Base-by-base conservation (phyloP, 2,888 invertebrate species). In the Adelphocoris suturalis region DNA sequence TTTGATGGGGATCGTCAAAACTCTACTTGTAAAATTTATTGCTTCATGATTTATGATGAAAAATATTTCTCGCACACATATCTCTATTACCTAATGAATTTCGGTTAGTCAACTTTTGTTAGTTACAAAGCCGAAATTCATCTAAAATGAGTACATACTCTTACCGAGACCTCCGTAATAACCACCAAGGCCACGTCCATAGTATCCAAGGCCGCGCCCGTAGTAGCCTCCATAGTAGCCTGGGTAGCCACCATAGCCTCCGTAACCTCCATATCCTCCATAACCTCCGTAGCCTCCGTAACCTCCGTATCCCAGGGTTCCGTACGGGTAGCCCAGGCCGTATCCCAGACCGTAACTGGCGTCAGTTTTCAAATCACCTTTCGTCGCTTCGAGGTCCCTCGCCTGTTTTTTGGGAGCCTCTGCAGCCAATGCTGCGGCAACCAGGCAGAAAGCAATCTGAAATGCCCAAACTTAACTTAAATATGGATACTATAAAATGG, bases 321-420 rank as follows among this genome's bases (percentile, higher is more conserved):
- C 89, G 82, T 81, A 80, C 28, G 78, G 78, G 81, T 89, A 89
- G 19, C 75, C 86, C 5, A 37, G 16, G 14, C 46, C 68, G 48
- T 89, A 89, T n/a, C 89, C 89, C 16, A 89, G 55, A 14, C 89
- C 89, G 84, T 89, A 84, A 52, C 84, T 85, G n/a, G 84, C 19
- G 76, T 89, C 89, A 5, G 89, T 84, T 46, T 89, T 84, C 27
- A 89, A 28, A 48, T 89, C 89, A n/a, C 81, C 75, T 19, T 55
- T 81, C 16, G 48, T 46, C 16, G 57, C 81, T 55, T 27, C 61
- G 57, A 82, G 82, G 82, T 61, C 82, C 48, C 46, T 19, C 55
- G 80, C 55, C n/a, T 47, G 68, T 57, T 89, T 82, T 81, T 89
- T 89, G 37, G 89, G 82, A 13, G 89, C 37, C 55, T 89, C 89